Percentiles rank a stretch among this genome's conserved stretches.
Conservation (phyloP, 2,888 invertebrate species). For the Lasioglossum vierecki region DNA sequence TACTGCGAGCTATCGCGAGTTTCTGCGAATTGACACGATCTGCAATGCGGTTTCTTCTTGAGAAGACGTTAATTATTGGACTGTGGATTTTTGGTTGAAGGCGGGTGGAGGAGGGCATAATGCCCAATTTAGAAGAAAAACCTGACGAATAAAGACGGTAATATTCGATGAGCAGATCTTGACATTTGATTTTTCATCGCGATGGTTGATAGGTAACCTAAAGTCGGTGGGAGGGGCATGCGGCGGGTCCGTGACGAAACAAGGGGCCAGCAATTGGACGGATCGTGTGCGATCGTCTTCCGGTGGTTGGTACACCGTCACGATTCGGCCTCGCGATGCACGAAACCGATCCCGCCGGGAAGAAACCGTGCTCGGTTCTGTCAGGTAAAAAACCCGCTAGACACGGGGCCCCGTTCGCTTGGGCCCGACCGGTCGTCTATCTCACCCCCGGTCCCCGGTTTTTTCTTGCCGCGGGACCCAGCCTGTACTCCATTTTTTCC, state of each 20-base stretch:
- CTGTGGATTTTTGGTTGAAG: not conserved
- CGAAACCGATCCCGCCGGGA: constrained; percentile 58
- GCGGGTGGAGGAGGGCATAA: not conserved
- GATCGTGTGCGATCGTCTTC: constrained; percentile 53
- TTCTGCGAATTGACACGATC: constrained; percentile 9
- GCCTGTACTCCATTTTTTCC: constrained; percentile 70
- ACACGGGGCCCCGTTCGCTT: constrained; percentile 33
- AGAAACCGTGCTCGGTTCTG: not conserved
- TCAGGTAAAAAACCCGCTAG: constrained; percentile 29
- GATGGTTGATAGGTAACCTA: not conserved
- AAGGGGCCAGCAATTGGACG: constrained; percentile 39
- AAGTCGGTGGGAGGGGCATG: constrained; percentile 18
- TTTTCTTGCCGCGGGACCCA: constrained; percentile 1
- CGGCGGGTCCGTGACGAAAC: constrained; percentile 72
- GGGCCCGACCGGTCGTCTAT: constrained; percentile 23
- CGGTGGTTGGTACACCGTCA: constrained; percentile 64
- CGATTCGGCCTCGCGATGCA: constrained; percentile 62
- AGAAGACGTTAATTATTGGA: not conserved
- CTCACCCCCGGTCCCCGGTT: constrained; percentile 32
- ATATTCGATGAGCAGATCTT: not conserved
- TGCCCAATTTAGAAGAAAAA: not conserved
- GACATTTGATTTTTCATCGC: not conserved
- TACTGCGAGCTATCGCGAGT: not conserved
- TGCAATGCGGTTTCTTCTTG: not conserved
- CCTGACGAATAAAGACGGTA: not conserved